Evolutionary conservation across 1,140 invertebrate species (phyloP).

Genomic region (Heliconius himera): DNA sequence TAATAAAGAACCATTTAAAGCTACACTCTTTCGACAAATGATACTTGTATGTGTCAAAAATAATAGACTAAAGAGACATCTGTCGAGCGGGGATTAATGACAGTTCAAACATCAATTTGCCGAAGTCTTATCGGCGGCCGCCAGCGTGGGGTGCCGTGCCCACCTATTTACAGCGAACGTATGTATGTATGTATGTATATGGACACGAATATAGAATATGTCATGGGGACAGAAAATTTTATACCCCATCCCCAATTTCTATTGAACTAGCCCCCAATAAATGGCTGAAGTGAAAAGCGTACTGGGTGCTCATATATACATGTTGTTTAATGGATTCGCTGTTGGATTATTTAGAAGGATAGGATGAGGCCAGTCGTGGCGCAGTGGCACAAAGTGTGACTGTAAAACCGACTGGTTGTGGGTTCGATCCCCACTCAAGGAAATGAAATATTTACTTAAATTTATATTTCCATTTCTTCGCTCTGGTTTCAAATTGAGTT

Average conservation of each 20-base stretch:
- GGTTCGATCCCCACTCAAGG: too few relatives aligned
- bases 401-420: too few relatives aligned
- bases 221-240: neutral
- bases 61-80: conserved; percentile 72
- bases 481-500: too few relatives aligned
- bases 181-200: neutral
- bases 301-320: too few relatives aligned
- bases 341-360: too few relatives aligned
- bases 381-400: too few relatives aligned
- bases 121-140: conserved; percentile 61
- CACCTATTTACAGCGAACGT: conserved; percentile 27
- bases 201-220: conserved; percentile 9
- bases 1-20: neutral
- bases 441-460: too few relatives aligned
- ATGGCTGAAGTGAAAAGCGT: neutral
- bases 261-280: neutral
- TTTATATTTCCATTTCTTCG: too few relatives aligned
- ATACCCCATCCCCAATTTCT: neutral
- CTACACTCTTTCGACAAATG: conserved; percentile 60
- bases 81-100: conserved; percentile 72
- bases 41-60: conserved; percentile 70
- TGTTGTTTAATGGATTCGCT: too few relatives aligned
- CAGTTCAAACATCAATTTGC: conserved; percentile 76
- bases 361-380: too few relatives aligned
- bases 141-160: conserved; percentile 55